Base-by-base conservation (phyloP, 2,113 vertebrate species). In the Trachemys scripta region DNA sequence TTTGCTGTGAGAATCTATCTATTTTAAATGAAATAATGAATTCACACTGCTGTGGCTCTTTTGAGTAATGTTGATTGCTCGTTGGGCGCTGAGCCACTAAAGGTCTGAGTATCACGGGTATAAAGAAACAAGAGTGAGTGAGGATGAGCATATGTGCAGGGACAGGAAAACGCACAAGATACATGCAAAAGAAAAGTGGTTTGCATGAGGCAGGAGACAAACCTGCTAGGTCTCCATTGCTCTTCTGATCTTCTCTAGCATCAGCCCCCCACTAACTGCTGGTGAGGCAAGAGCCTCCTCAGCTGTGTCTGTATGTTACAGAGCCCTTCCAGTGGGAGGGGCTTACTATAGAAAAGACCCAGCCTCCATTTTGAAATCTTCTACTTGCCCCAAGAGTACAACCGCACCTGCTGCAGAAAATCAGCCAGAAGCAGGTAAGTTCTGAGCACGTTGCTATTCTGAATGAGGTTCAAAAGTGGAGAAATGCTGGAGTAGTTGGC, bases 171-270 rank as follows among this genome's bases (percentile, higher is more conserved):
- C 92, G 2, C 4, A 4, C 69, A 27, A 72, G 81, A 82, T 7
- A 8, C 56, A 5, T 1, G 2, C 8, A 80, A 76, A 22, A 2
- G 78, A 10, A 85, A 69, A 78, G 4, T 1, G 0, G 10, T 2
- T 2, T 3, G 10, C 6, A 75, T 10, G 27, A 62, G 5, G 19
- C 57, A 59, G 45, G 51, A 35, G 59, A 47, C 5, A 84, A 83
- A 88, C 9, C 19, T 79, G 69, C 25, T 88, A 29, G 49, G 92
- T 86, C 45, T 4, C 47, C 5, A 10, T 8, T 82, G 31, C n/a
- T 56, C 14, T 11, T 3, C 4, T 85, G 27, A 19, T 72, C 80
- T 89, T 75, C 19, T 90, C 19, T 78, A 50, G 53, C 31, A 47
- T 85, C 54, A 85, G 17, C 19, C 5, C 69, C 69, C 76, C 54